Evolutionary conservation across 2,888 invertebrate genomes (phyloP), one percentile per base, ranked within the genome.

Genomic region (Polylopha cassiicola): DNA sequence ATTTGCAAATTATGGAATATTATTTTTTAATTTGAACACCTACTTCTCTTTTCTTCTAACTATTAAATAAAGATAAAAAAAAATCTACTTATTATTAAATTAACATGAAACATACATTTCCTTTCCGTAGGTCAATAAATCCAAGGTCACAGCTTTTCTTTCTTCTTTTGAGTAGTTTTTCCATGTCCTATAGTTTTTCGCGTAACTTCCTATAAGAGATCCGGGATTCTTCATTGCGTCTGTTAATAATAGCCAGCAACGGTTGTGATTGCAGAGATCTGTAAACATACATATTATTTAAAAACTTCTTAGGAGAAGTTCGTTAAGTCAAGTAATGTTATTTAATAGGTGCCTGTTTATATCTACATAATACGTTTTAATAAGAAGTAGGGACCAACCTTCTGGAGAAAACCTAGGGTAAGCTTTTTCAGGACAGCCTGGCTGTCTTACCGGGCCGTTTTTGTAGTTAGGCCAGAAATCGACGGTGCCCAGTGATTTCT

Each of bases 401-500:
- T 69, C 66, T 3, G 46, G 43, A 4, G 78, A 65, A 51, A 82
- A 76, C 28, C 59, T 57, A 0, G 57, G 50, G 1, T 53, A 36
- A 1, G 59, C 49, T 21, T 49, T 30, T 3, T 10, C 38, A 1
- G 51, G 46, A 37, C 84, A 84, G 0, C 84, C 82, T 5, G 84
- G 82, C 47, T 84, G 84, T 2, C 50, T 30, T 0, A 78, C 66
- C 1, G 53, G 44, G 0, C 75, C 74, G n/a, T 20, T 48, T 36
- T 48, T 68, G 39, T 54, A 80, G 52, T 84, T 84, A 1, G 82
- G 77, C 84, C 84, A 84, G 46, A 77, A 81, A 48, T 84, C 82
- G 1, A 80, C 73, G 1, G 72, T 65, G 0, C 81, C 82, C 4
- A 70, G 27, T 2, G 65, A 43, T 7, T 33, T 54, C 13, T 43